phyloP scores from a whole-genome alignment of 1,140 invertebrate genomes.

The Phymastichus coffea region DNA sequence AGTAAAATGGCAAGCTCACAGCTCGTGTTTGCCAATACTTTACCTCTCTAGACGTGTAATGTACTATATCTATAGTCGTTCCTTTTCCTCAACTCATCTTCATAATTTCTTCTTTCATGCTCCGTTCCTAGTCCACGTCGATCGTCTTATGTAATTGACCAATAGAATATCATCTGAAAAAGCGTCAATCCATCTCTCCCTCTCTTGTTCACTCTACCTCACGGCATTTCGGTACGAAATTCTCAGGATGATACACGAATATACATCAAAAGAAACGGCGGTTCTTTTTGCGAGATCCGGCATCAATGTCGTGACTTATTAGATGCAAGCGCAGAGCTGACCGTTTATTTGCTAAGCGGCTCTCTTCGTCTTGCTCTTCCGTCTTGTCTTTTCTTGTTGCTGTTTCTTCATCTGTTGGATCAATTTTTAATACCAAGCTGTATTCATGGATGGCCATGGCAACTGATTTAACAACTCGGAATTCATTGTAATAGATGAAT shows the following conservation, averaged over 20 bases:
- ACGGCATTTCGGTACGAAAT: not conserved
- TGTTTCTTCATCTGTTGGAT: not conserved
- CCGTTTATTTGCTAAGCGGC: not conserved
- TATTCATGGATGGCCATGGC: too few species aligned
- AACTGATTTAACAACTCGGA: too few species aligned
- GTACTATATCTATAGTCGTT: too few species aligned
- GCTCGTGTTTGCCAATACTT: too few species aligned
- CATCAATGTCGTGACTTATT: slow-evolving; percentile 20
- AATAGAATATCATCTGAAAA: too few species aligned
- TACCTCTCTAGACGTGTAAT: too few species aligned
- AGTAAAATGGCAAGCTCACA: too few species aligned
- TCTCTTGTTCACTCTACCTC: not conserved
- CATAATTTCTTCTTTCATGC: too few species aligned
- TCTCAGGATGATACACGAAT: slow-evolving; percentile 1
- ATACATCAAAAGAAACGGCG: slow-evolving; percentile 10
- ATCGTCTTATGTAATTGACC: too few species aligned
- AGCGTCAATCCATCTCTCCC: not conserved
- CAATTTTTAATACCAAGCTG: too few species aligned
- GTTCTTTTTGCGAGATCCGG: slow-evolving; percentile 6
- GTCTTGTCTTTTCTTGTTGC: not conserved
- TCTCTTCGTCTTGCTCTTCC: not conserved
- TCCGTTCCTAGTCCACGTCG: too few species aligned
- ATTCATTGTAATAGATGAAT: too few species aligned
- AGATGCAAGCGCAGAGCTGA: not conserved
- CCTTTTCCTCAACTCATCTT: not conserved